These are phyloP conservation scores for Sturnira hondurensis DNA, from an alignment of 2,113 vertebrate species.

Conservation along the genomic window DNA sequence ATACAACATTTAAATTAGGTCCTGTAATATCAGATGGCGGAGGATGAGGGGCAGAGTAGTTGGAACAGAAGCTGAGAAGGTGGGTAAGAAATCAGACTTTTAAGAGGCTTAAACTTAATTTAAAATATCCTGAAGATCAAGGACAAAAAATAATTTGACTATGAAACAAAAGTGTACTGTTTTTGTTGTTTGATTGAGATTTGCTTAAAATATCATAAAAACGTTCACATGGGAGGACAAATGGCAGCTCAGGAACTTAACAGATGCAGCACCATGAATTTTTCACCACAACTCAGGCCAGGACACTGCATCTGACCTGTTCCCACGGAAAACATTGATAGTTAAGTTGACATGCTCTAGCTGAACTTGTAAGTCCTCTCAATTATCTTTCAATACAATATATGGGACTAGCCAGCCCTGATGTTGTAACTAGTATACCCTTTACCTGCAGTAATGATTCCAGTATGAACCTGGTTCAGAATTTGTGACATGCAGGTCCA, in stretches of 20 bases:
- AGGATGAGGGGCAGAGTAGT: neutral
- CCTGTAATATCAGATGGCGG: neutral
- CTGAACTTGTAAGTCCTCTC: neutral
- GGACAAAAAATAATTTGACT: neutral
- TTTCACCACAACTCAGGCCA: neutral
- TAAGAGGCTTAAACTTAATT: neutral
- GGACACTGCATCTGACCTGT: neutral
- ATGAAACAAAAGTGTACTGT: neutral
- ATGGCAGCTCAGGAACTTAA: neutral
- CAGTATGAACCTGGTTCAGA: neutral
- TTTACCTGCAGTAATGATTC: neutral
- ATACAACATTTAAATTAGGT: neutral
- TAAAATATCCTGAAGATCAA: neutral
- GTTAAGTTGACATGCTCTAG: neutral
- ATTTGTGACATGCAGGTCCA: neutral
- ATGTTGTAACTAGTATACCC: neutral
- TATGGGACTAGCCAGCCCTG: neutral
- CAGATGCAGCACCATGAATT: neutral
- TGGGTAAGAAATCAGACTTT: neutral
- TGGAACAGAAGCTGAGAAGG: neutral
- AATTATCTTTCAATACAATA: neutral
- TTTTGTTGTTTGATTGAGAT: neutral
- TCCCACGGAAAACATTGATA: neutral
- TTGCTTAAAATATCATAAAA: neutral
- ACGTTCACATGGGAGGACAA: neutral